These are phyloP conservation scores for Arbacia lixula DNA, from an alignment of 53 echinoderm and acorn worm genomes.

Conservation along the genomic window DNA sequence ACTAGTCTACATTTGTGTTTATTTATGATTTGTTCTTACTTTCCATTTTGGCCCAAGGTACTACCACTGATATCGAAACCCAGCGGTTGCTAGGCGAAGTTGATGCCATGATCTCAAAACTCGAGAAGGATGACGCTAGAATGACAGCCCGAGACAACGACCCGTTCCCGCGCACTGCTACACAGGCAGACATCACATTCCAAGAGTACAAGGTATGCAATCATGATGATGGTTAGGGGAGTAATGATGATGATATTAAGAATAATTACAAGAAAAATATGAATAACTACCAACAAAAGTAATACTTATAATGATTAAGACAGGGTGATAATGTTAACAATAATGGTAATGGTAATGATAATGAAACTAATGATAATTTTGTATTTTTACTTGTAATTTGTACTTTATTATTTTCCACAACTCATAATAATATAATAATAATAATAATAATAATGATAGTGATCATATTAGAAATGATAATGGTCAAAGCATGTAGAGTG, in stretches of 20 bases:
- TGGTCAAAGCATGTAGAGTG: too few species aligned
- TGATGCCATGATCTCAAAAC: conserved; percentile 59
- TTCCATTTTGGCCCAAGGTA: too few species aligned
- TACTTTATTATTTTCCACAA: too few species aligned
- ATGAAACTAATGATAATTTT: too few species aligned
- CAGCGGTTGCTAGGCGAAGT: conserved; percentile 61
- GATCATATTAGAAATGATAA: too few species aligned
- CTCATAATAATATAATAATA: too few species aligned
- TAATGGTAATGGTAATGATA: too few species aligned
- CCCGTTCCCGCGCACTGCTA: conserved; percentile 74
- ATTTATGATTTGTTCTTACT: too few species aligned
- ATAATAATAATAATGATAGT: too few species aligned
- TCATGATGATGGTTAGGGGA: background rate
- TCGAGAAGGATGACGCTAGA: conserved; percentile 64
- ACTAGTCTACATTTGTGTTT: too few species aligned
- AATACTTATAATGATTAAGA: background rate
- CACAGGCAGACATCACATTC: conserved; percentile 65
- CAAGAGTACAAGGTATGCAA: conserved; percentile 65
- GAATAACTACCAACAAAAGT: background rate
- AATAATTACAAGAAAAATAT: background rate
- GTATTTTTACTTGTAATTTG: too few species aligned
- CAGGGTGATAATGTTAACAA: too few species aligned
- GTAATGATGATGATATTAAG: background rate
- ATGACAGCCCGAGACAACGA: conserved; percentile 65
- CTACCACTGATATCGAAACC: conserved; percentile 15